These are phyloP conservation scores for Spinibarbus caldwelli DNA, from an alignment of 2,797 vertebrate genomes.

Conservation along the genomic window DNA sequence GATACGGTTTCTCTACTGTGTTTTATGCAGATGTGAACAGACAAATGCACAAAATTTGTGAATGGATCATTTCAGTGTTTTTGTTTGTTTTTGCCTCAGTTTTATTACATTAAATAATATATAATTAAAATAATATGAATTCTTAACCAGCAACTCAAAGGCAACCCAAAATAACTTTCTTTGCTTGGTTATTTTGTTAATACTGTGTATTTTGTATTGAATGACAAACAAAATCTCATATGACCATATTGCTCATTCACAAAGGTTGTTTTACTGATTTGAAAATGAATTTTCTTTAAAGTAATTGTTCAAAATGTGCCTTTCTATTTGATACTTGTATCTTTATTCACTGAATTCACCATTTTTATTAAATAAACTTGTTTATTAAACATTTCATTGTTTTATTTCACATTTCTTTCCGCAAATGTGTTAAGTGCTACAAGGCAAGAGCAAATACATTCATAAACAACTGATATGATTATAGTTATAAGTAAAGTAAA, in stretches of 20 bases:
- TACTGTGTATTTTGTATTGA: not conserved
- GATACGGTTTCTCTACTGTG: not conserved
- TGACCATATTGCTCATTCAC: not conserved
- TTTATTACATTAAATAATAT: not conserved
- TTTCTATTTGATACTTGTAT: not conserved
- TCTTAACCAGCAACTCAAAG: not conserved
- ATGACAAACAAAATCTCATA: not conserved
- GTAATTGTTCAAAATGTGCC: not conserved
- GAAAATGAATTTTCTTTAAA: not conserved
- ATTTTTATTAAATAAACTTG: slow-evolving; percentile 1
- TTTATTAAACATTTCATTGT: not conserved
- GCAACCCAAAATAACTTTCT: not conserved
- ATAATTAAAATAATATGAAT: not conserved
- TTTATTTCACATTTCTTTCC: not conserved
- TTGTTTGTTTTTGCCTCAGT: not conserved
- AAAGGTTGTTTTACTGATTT: not conserved
- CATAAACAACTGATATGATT: not conserved
- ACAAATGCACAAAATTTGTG: too few relatives aligned
- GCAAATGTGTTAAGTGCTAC: not conserved
- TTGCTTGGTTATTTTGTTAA: not conserved
- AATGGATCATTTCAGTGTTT: not conserved
- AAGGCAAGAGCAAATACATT: not conserved
- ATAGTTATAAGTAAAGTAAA: not conserved
- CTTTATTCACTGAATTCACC: not conserved
- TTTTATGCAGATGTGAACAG: not conserved